These are phyloP conservation scores for Apostichopus parvimensis DNA, from an alignment of 35 echinoderm and acorn worm genomes.

Conservation along the genomic window DNA sequence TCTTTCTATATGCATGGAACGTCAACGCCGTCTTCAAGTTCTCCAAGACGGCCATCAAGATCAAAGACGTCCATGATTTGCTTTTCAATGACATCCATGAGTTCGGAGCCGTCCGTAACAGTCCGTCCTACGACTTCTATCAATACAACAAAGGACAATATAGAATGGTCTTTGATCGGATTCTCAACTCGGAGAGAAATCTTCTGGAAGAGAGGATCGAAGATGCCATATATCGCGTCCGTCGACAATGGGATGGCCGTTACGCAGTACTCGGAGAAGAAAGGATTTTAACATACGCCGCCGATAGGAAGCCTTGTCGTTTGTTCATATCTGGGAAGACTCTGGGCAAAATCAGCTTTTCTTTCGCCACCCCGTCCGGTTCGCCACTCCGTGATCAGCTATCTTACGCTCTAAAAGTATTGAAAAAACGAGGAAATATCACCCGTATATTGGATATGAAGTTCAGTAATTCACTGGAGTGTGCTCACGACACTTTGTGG, in stretches of 20 bases:
- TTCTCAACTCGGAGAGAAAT: conserved; percentile 49
- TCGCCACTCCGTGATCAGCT: conserved; percentile 89
- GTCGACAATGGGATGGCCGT: conserved; percentile 69
- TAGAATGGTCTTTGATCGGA: conserved; percentile 58
- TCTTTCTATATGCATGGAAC: conserved; percentile 76
- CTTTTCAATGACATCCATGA: conserved; percentile 62
- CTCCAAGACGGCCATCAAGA: conserved; percentile 57
- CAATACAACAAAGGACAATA: conserved; percentile 53
- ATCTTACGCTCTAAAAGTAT: conserved; percentile 61
- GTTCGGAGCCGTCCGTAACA: conserved; percentile 71
- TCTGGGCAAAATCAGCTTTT: conserved; percentile 62
- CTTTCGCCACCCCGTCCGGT: conserved; percentile 77
- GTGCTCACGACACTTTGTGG: conserved; percentile 46
- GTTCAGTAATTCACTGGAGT: conserved; percentile 41
- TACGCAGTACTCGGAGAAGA: conserved; percentile 83
- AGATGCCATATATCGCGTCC: conserved; percentile 63
- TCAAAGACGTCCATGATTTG: conserved; percentile 55
- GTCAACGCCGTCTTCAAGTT: conserved; percentile 66
- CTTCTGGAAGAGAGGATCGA: conserved; percentile 59
- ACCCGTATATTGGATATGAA: conserved; percentile 50
- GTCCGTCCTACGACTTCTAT: conserved; percentile 73
- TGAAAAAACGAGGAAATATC: conserved; percentile 60
- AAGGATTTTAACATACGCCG: conserved; percentile 62
- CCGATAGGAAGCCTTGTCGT: conserved; percentile 66
- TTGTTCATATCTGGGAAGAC: conserved; percentile 64